phyloP scores from a whole-genome alignment of 2,888 invertebrate genomes.

The Caenorhabditis panamensis region DNA sequence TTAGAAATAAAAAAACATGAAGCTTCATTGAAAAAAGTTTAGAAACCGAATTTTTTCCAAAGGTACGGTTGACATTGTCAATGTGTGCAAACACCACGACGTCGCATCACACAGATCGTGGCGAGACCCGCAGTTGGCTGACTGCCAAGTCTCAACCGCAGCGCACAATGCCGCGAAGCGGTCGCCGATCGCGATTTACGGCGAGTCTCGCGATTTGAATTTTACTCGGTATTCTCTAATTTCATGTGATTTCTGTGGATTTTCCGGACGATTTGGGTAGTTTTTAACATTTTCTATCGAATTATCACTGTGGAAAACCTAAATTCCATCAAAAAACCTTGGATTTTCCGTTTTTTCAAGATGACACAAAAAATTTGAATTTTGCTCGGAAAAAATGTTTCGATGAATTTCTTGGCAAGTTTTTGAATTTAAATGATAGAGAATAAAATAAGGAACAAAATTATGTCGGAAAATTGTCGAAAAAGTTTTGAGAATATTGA shows the following conservation, averaged over 20 bases:
- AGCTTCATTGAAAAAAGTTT: neutral
- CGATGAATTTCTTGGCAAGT: neutral
- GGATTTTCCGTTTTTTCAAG: neutral
- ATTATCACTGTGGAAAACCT: neutral
- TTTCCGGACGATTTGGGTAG: neutral
- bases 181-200: conserved; percentile 41
- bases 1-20: no score
- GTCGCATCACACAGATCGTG: conserved; percentile 27
- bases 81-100: conserved; percentile 45
- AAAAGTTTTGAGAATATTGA: neutral
- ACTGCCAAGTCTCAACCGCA: conserved; percentile 36
- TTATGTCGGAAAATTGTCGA: neutral
- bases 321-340: neutral
- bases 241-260: neutral
- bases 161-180: conserved; percentile 36
- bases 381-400: conserved; percentile 10
- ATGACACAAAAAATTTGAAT: neutral
- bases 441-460: neutral
- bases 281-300: neutral
- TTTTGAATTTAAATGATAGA: conserved; percentile 2
- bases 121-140: conserved; percentile 48
- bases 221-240: conserved; percentile 8
- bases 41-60: neutral
- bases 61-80: conserved; percentile 30
- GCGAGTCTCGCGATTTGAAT: conserved; percentile 19